These are phyloP conservation scores for Drosophila kepulauana DNA, from an alignment of 1,140 invertebrate species.

Conservation along the genomic window DNA sequence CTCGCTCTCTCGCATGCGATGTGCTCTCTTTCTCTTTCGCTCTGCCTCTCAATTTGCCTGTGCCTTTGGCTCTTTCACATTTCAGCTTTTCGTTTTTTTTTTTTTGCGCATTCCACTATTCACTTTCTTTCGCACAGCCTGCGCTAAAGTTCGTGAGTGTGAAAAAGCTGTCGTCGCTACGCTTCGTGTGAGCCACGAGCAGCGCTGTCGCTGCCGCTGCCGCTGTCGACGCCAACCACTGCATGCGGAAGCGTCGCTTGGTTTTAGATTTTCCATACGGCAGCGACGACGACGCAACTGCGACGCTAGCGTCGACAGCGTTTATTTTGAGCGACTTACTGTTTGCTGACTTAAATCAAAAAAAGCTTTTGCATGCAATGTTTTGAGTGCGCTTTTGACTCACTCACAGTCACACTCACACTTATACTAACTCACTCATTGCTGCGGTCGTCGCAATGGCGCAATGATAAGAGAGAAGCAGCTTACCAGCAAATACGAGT, in stretches of 20 bases:
- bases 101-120: constrained; percentile 74
- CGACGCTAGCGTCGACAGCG: constrained; percentile 20
- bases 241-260: constrained; percentile 65
- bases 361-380: constrained; percentile 54
- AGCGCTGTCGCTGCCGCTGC: constrained; percentile 32
- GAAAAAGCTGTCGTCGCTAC: constrained; percentile 39
- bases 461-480: constrained; percentile 36
- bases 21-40: constrained; percentile 16
- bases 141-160: constrained; percentile 45
- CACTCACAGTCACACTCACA: neutral
- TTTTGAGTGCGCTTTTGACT: constrained; percentile 29
- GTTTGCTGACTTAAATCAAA: neutral
- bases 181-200: constrained; percentile 53
- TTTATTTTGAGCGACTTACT: constrained; percentile 56
- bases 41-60: neutral
- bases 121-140: constrained; percentile 78
- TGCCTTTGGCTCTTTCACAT: constrained; percentile 35
- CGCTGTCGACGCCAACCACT: constrained; percentile 16
- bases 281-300: constrained; percentile 20
- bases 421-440: no score
- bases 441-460: neutral
- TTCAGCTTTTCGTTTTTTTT: constrained; percentile 7
- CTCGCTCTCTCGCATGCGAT: constrained; percentile 5
- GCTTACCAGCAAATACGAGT: constrained; percentile 40
- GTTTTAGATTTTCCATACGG: constrained; percentile 50